Conservation (phyloP, 2,888 invertebrate genomes). For the Pyrgus malvae region DNA sequence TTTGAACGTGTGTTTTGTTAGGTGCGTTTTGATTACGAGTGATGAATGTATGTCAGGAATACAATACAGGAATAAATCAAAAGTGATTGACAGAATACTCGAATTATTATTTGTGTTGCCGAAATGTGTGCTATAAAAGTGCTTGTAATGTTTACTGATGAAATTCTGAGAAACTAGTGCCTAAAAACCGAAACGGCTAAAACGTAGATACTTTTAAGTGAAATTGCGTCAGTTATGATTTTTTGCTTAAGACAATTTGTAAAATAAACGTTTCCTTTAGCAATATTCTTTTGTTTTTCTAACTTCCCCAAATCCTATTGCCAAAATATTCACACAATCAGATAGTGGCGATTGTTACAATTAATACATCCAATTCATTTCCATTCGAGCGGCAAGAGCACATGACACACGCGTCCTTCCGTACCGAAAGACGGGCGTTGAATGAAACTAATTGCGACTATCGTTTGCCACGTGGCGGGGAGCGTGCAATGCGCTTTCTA, state of each 20-base stretch:
- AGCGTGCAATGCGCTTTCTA: constrained; percentile 47
- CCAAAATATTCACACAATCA: constrained; percentile 10
- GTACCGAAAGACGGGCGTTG: constrained; percentile 46
- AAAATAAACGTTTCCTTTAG: background rate
- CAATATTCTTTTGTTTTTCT: background rate
- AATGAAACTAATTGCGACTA: constrained; percentile 73
- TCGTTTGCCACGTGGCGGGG: constrained; percentile 61
- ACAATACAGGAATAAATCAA: constrained; percentile 27
- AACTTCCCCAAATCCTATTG: background rate
- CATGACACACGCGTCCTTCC: constrained; percentile 49
- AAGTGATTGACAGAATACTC: constrained; percentile 19
- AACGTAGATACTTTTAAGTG: no score
- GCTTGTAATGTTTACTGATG: constrained; percentile 7
- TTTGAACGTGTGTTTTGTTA: constrained; percentile 28
- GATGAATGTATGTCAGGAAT: constrained; percentile 25
- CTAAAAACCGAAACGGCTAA: background rate
- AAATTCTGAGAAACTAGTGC: background rate
- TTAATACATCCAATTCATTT: constrained; percentile 66
- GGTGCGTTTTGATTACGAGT: constrained; percentile 23
- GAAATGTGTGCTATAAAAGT: constrained; percentile 15
- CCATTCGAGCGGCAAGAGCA: constrained; percentile 55
- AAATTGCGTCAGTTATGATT: background rate
- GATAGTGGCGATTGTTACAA: constrained; percentile 43
- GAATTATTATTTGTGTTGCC: constrained; percentile 8
- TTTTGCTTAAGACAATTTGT: background rate